A percentile compares a stretch with the other conserved stretches of the same genome.
phyloP scores from a whole-genome alignment of 2,797 vertebrate genomes.

The Enteromius viviparus region DNA sequence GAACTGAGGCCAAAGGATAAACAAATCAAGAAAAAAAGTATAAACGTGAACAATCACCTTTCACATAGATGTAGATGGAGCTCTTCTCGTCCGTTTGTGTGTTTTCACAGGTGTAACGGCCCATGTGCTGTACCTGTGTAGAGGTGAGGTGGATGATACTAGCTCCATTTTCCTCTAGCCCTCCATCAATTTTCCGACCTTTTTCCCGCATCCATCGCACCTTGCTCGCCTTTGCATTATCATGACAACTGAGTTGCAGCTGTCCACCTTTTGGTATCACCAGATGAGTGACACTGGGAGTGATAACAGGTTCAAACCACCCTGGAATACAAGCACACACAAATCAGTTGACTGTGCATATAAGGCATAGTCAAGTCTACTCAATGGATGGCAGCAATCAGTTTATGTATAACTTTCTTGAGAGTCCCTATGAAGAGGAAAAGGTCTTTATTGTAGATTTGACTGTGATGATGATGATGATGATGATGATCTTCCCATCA shows the following conservation, averaged over 20 bases:
- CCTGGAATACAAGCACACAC: slow-evolving; percentile 60
- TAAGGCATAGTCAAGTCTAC: background rate
- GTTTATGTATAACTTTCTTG: background rate
- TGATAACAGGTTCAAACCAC: slow-evolving; percentile 75
- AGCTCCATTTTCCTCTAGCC: slow-evolving; percentile 64
- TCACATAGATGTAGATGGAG: slow-evolving; percentile 91
- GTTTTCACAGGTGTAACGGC: slow-evolving; percentile 86
- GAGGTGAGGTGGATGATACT: slow-evolving; percentile 64
- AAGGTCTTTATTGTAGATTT: background rate
- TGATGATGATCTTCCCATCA: too few species aligned
- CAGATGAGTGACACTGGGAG: slow-evolving; percentile 74
- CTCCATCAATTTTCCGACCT: slow-evolving; percentile 71
- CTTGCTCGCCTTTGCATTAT: slow-evolving; percentile 62
- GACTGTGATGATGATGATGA: background rate
- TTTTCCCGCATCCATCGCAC: slow-evolving; percentile 84
- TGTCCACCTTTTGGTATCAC: slow-evolving; percentile 79
- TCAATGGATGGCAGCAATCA: background rate
- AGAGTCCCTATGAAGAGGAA: background rate
- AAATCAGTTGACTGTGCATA: background rate
- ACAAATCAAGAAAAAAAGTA: background rate
- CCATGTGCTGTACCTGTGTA: slow-evolving; percentile 77
- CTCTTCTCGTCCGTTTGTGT: slow-evolving; percentile 70
- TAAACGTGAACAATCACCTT: slow-evolving; percentile 76
- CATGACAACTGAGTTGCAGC: slow-evolving; percentile 80
- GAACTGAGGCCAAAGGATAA: slow-evolving; percentile 14